Conservation (phyloP, 53 echinoderm and acorn worm species). For the Hippasteria phrygiana region DNA sequence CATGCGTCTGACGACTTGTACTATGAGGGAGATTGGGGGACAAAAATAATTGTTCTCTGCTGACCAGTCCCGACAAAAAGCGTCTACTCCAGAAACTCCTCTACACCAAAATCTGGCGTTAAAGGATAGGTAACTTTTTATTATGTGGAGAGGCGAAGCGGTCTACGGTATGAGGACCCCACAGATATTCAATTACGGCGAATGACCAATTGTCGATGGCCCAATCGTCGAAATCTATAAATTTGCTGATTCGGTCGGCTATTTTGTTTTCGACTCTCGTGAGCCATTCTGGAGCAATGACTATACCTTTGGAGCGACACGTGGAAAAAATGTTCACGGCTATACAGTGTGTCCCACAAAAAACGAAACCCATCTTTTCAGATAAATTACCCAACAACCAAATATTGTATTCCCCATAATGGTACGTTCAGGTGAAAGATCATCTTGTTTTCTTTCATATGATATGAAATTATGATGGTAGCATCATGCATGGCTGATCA, state of each 20-base stretch:
- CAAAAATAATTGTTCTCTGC: slow-evolving; percentile 54
- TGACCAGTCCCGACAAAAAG: slow-evolving; percentile 50
- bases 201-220: slow-evolving; percentile 40
- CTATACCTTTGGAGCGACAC: too few species aligned
- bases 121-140: slow-evolving; percentile 16
- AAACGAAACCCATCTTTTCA: too few species aligned
- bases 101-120: slow-evolving; percentile 64
- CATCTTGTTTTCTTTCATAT: too few species aligned
- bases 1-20: slow-evolving; percentile 42
- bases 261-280: slow-evolving; percentile 41
- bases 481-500: too few species aligned
- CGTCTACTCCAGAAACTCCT: slow-evolving; percentile 51
- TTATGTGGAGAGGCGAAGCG: slow-evolving; percentile 59
- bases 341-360: too few species aligned
- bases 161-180: slow-evolving; percentile 72
- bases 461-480: too few species aligned
- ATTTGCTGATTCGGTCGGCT: slow-evolving; percentile 45
- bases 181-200: slow-evolving; percentile 36
- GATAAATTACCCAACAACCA: too few species aligned
- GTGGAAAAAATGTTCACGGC: too few species aligned
- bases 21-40: slow-evolving; percentile 44
- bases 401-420: too few species aligned
- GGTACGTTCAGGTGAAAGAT: too few species aligned
- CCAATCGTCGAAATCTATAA: slow-evolving; percentile 58
- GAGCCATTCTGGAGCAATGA: slow-evolving; percentile 16